Evolutionary conservation across 2,888 invertebrate genomes (phyloP), one percentile per base, ranked within the genome.

Genomic region (Kryphioiulus occultus): DNA sequence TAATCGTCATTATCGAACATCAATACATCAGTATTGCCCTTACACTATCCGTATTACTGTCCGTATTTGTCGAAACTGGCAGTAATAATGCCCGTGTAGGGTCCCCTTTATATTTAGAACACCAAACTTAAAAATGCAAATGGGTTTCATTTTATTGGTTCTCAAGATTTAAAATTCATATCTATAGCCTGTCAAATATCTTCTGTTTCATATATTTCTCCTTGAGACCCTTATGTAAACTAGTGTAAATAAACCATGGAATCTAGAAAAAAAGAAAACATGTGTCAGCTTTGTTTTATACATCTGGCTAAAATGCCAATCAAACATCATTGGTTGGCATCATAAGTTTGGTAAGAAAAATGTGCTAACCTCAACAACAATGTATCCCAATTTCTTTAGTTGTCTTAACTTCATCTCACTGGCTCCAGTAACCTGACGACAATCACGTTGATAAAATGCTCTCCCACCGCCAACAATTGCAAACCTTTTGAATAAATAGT

Each of bases 221-320:
- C 32, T 32, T 82, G 15, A 32, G 30, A 3, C 30, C 32, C n/a
- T 22, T 32, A 32, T 26, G 32, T 82, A 82, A 82, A 32, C 30
- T 82, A 82, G n/a, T 82, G 32, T 82, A 82, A 32, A 12, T 32
- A 82, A 82, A 82, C 82, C 82, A 82, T n/a, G 82, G 82, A 17
- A 82, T 22, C 82, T 82, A 32, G 12, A 82, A 22, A 82, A 82
- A 82, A 82, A 22, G n/a, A 32, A n/a, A 22, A 5, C 17, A 0
- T 4, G 17, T 47, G 17, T 47, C 15, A 47, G 47, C 15, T n/a
- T 22, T n/a, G 15, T 0, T 83, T 17, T 83, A 15, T n/a, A n/a
- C n/a, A n/a, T n/a, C n/a, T n/a, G n/a, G n/a, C n/a, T n/a, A n/a
- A n/a, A n/a, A n/a, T n/a, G n/a, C n/a, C n/a, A n/a, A n/a, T n/a